A percentile compares a stretch with the other conserved stretches of the same genome.
Evolutionary conservation across 2,797 vertebrate species (phyloP).

Genomic region (Eulemur rubriventer): DNA sequence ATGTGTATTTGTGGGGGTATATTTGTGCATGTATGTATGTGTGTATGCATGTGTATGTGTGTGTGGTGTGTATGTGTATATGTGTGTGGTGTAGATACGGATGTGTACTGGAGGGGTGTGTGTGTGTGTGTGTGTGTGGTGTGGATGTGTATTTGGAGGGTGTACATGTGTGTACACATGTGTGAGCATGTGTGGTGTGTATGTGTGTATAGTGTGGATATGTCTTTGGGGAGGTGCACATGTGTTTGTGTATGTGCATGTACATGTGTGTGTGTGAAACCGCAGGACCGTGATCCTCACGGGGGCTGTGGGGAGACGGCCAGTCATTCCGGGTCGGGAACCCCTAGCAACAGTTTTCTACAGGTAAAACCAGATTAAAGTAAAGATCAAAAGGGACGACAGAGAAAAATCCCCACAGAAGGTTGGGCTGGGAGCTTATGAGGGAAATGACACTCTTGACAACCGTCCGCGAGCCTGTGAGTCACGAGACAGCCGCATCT

Average conservation of each 20-base stretch:
- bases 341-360: not conserved
- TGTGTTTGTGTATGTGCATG: too few relatives aligned
- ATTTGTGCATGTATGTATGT: not conserved
- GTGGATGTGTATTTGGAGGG: too few relatives aligned
- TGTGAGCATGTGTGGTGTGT: not conserved
- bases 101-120: too few relatives aligned
- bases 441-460: not conserved
- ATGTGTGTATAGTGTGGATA: too few relatives aligned
- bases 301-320: not conserved
- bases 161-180: too few relatives aligned
- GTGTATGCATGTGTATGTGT: not conserved
- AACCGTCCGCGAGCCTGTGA: rapidly evolving
- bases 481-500: rapidly evolving
- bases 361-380: not conserved
- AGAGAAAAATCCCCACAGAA: not conserved
- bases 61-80: too few relatives aligned
- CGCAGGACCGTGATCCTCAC: rapidly evolving
- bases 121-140: too few relatives aligned
- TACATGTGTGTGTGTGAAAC: not conserved
- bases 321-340: not conserved
- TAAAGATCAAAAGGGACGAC: not conserved
- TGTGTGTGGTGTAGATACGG: not conserved
- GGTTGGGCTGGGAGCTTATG: rapidly evolving
- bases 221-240: too few relatives aligned
- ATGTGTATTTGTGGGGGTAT: not conserved